phyloP scores from a whole-genome alignment of 1,140 invertebrate species.

The Hyposmocoma kahamanoa region DNA sequence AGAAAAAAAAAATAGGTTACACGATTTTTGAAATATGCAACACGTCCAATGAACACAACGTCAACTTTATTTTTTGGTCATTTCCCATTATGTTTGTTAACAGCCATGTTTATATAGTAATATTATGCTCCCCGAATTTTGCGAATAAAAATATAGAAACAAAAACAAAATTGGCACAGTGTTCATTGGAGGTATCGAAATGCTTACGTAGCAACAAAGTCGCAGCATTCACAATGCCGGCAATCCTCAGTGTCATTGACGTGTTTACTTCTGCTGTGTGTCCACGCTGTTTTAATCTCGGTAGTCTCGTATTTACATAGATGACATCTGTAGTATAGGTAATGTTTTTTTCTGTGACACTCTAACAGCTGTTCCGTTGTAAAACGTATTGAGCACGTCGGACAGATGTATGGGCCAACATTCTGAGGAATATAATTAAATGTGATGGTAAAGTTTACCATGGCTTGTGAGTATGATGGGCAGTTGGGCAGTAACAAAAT shows the following conservation, averaged over 20 bases:
- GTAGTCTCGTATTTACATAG: constrained; percentile 24
- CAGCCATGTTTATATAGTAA: neutral
- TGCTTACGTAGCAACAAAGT: constrained; percentile 13
- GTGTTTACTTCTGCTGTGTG: constrained; percentile 23
- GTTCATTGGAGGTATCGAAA: neutral
- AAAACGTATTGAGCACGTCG: constrained; percentile 23
- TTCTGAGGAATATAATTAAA: no score
- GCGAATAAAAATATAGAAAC: neutral
- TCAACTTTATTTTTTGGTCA: neutral
- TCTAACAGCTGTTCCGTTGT: neutral
- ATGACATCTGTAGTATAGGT: constrained; percentile 20
- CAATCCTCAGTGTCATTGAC: constrained; percentile 4
- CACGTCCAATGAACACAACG: no score
- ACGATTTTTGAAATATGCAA: no score
- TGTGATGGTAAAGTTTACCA: no score
- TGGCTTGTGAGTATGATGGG: no score
- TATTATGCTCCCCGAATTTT: neutral
- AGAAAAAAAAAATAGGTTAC: no score
- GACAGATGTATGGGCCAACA: constrained; percentile 18
- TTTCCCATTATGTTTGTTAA: neutral
- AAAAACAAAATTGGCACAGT: neutral
- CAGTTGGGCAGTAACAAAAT: no score
- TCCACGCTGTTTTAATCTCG: constrained; percentile 11
- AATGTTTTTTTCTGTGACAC: constrained; percentile 22
- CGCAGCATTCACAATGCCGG: constrained; percentile 26